Evolutionary conservation across 2,113 vertebrate genomes (phyloP).

Genomic region (Prionailurus viverrinus): DNA sequence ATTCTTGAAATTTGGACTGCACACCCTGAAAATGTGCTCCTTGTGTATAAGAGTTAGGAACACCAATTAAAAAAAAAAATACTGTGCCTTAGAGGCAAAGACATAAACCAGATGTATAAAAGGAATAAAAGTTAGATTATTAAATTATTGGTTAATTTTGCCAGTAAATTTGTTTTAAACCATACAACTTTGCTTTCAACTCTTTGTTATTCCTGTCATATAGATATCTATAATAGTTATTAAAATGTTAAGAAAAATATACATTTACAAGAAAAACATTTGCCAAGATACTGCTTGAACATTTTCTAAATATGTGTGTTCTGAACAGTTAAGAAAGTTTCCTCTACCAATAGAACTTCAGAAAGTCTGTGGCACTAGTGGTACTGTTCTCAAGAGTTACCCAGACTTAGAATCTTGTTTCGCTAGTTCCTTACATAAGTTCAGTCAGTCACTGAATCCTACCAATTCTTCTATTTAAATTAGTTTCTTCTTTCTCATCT

Average conservation of each 20-base stretch:
- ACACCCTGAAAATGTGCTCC: neutral
- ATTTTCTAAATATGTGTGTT: conserved; percentile 42
- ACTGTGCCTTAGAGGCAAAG: neutral
- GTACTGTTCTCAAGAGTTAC: neutral
- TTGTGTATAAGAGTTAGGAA: neutral
- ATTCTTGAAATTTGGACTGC: neutral
- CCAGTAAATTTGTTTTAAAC: neutral
- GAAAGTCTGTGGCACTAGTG: neutral
- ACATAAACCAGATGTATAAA: neutral
- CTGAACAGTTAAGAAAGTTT: neutral
- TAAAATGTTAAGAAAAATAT: neutral
- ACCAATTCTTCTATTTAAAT: conserved; percentile 9
- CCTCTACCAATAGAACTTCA: neutral
- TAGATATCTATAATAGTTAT: neutral
- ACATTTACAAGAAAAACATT: neutral
- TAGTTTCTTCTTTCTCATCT: neutral
- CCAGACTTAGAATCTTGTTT: neutral
- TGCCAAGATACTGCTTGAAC: conserved; percentile 25
- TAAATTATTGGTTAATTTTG: neutral
- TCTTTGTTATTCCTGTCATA: neutral
- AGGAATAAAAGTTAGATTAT: conserved; percentile 3
- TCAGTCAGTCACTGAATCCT: conserved; percentile 13
- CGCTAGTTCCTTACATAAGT: neutral
- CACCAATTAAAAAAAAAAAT: neutral
- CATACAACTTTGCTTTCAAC: neutral